Percentiles rank a stretch among this genome's conserved stretches.
Conservation (phyloP, 1,140 invertebrate genomes). For the Ceratosolen fusciceps region DNA sequence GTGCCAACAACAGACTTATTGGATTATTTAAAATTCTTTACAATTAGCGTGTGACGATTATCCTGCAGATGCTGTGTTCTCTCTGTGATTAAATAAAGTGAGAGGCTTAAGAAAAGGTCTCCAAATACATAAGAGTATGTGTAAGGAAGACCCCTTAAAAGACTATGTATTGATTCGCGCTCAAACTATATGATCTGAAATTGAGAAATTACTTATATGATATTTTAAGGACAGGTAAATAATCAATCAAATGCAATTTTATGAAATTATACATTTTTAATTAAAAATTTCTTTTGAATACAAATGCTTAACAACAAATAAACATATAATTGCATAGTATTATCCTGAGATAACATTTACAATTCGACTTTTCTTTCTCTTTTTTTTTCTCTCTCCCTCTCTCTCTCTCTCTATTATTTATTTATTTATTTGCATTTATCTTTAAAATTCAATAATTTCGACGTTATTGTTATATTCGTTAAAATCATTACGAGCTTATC, state of each 20-base stretch:
- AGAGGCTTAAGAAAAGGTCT: conserved; percentile 25
- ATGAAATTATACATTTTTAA: conserved; percentile 51
- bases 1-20: conserved; percentile 69
- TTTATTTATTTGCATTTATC: no score
- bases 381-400: no score
- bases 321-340: conserved; percentile 42
- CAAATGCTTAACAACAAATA: conserved; percentile 47
- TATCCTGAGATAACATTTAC: conserved; percentile 15
- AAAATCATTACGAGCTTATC: no score
- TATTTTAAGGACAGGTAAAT: conserved; percentile 6
- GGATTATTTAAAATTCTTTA: conserved; percentile 49
- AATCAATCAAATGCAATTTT: conserved; percentile 47
- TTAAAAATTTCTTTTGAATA: conserved; percentile 49
- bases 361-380: neutral
- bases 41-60: conserved; percentile 30
- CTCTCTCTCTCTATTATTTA: no score
- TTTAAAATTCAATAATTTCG: conserved; percentile 16
- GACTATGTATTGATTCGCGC: conserved; percentile 34
- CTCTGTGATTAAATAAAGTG: conserved; percentile 28
- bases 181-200: conserved; percentile 45
- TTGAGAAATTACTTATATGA: conserved; percentile 44
- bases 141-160: conserved; percentile 38
- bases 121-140: conserved; percentile 19
- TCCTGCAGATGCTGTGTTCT: conserved; percentile 36
- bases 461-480: neutral